Conservation (phyloP, 2,888 invertebrate species). For the Apamea monoglypha region DNA sequence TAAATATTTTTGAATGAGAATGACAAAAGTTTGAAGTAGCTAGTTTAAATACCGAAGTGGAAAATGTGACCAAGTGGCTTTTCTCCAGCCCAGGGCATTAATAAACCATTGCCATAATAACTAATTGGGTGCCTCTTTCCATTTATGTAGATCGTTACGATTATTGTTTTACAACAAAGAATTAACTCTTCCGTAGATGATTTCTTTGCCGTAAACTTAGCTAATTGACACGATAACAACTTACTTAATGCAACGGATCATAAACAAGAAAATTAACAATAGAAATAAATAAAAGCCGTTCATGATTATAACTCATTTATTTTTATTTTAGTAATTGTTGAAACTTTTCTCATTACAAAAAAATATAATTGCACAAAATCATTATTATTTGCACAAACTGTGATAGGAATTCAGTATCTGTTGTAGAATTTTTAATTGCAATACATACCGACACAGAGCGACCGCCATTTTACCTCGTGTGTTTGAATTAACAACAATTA, state of each 20-base stretch:
- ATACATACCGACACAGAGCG: conserved; percentile 52
- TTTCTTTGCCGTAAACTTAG: conserved; percentile 17
- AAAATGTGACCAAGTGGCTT: neutral
- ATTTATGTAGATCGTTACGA: neutral
- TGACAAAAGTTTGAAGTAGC: neutral
- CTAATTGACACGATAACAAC: conserved; percentile 44
- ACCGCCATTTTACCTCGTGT: conserved; percentile 62
- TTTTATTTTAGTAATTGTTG: conserved; percentile 39
- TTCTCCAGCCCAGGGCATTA: no score
- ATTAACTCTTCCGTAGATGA: conserved; percentile 12
- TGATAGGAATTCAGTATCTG: conserved; percentile 54
- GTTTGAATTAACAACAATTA: conserved; percentile 72
- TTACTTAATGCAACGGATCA: conserved; percentile 16
- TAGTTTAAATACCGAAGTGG: neutral
- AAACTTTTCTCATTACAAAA: conserved; percentile 43
- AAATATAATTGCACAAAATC: conserved; percentile 39
- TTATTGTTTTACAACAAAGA: conserved; percentile 4
- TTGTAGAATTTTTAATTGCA: conserved; percentile 64
- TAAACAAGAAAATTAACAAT: conserved; percentile 28
- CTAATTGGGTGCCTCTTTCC: neutral
- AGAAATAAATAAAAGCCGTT: conserved; percentile 34
- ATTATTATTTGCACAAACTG: conserved; percentile 38
- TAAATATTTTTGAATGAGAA: neutral
- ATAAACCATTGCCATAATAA: neutral
- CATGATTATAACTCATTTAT: conserved; percentile 22